phyloP scores from a whole-genome alignment of 2,888 invertebrate species.

The Tyria jacobaeae region DNA sequence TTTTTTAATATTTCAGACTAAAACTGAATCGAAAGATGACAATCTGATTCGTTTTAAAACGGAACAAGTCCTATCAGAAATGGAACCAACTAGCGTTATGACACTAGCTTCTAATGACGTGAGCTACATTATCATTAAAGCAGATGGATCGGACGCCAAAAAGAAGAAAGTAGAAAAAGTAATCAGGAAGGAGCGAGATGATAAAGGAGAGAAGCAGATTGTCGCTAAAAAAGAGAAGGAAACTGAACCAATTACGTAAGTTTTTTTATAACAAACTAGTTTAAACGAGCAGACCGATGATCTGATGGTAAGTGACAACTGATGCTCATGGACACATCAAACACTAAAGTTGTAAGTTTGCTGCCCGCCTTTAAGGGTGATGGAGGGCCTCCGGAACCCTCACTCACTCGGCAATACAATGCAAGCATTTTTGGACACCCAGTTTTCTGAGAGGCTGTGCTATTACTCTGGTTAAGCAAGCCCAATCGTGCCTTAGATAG shows the following conservation, averaged over 20 bases:
- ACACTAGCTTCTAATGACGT: slow-evolving; percentile 69
- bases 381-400: no score
- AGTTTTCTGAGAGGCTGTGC: no score
- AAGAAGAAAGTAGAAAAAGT: slow-evolving; percentile 33
- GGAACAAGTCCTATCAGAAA: slow-evolving; percentile 55
- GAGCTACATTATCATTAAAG: slow-evolving; percentile 78
- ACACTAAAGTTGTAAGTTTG: no score
- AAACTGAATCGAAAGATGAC: slow-evolving; percentile 8
- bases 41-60: slow-evolving; percentile 50
- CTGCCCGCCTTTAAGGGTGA: no score
- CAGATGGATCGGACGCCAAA: slow-evolving; percentile 33
- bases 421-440: no score
- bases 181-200: slow-evolving; percentile 40
- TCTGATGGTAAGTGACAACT: no score
- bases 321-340: no score
- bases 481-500: no score
- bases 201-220: slow-evolving; percentile 28
- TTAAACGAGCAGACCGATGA: no score
- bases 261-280: no score
- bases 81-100: slow-evolving; percentile 62
- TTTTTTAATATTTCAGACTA: slow-evolving; percentile 6
- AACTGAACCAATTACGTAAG: slow-evolving; percentile 64
- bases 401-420: no score
- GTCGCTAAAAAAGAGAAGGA: slow-evolving; percentile 45
- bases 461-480: no score